Percentiles rank a stretch among this genome's conserved stretches.
phyloP scores from a whole-genome alignment of 2,797 vertebrate genomes.

The Anguilla megastoma region DNA sequence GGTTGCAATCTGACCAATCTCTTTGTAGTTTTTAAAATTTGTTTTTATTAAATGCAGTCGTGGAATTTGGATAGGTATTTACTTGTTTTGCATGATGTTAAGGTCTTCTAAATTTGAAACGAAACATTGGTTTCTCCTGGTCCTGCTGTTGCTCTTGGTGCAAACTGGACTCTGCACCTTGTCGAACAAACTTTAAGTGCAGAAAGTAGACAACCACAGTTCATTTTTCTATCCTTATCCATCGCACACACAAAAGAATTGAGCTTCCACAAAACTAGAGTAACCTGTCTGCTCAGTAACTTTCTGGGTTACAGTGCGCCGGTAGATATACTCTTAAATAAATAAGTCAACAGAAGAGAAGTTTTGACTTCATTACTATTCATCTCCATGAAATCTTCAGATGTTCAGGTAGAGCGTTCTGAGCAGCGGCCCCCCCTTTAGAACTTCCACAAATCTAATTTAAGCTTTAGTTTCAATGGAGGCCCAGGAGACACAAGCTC shows the following conservation, averaged over 20 bases:
- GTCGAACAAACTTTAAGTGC: background rate
- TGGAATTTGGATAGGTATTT: background rate
- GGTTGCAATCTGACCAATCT: background rate
- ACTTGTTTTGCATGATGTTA: background rate
- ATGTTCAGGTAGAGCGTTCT: conserved; percentile 8
- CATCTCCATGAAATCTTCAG: conserved; percentile 17
- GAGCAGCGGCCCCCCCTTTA: conserved; percentile 2
- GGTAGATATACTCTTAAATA: conserved; percentile 15
- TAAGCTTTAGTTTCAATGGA: conserved; percentile 21
- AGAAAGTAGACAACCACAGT: background rate
- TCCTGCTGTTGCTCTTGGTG: background rate
- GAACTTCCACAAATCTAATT: conserved; percentile 16
- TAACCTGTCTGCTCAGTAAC: background rate
- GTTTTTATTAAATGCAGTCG: background rate
- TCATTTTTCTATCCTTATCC: background rate
- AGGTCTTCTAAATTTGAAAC: background rate
- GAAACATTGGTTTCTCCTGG: background rate
- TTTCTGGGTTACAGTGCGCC: conserved; percentile 3
- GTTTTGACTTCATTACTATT: conserved; percentile 21
- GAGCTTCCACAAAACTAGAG: background rate
- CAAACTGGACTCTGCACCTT: background rate
- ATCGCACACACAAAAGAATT: background rate
- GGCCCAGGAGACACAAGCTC: background rate
- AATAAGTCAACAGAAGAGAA: conserved; percentile 17
- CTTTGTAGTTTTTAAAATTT: background rate